Evolutionary conservation across 2,113 vertebrate genomes (phyloP), one percentile per base, ranked within the genome.

Genomic region (Eulacestoma nigropectus): DNA sequence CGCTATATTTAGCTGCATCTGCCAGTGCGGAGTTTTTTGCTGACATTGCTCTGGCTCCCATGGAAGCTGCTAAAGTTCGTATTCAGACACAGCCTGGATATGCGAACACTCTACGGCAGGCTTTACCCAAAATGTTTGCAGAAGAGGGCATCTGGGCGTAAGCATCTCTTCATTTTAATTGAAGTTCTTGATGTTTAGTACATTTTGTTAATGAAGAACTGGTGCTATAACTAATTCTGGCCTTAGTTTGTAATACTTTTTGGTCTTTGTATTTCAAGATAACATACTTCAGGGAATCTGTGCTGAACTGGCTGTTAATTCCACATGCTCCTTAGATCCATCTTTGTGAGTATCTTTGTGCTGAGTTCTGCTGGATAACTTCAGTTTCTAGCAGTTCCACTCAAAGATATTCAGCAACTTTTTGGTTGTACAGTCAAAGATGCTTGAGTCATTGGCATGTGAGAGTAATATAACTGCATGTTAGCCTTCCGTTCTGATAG

Each of bases 1-100:
- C 99, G 0, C 96, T 99, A 1, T 99, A 99, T 97, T 98, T 99
- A 96, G 99, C 99, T 39, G 98, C 99, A 56, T 99, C 99, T 92
- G 99, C 99, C 97, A 99, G 99, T n/a, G 99, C 99, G 5, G 99
- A 99, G 97, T 99, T 99, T 98, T 99, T 99, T 83, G 99, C 99
- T 29, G 99, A 99, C 97, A 99, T 99, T 72, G 99, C 99, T 93
- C 98, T 99, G 98, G 98, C 99, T 98, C 99, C 99, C 96, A 99
- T 99, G 99, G 99, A 99, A 98, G 99, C 99, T 96, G 98, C 98
- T 92, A 99, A 99, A 97, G 99, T 99, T 73, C 99, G 99, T 84
- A 99, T 99, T 97, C 99, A 99, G 97, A 99, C 99, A 39, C 98
- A 99, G 83, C 99, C 99, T 30, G 99, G 99, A 44, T 99, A 99